These are phyloP conservation scores for Lophura swinhoii DNA, from an alignment of 2,797 vertebrate genomes.

Conservation along the genomic window DNA sequence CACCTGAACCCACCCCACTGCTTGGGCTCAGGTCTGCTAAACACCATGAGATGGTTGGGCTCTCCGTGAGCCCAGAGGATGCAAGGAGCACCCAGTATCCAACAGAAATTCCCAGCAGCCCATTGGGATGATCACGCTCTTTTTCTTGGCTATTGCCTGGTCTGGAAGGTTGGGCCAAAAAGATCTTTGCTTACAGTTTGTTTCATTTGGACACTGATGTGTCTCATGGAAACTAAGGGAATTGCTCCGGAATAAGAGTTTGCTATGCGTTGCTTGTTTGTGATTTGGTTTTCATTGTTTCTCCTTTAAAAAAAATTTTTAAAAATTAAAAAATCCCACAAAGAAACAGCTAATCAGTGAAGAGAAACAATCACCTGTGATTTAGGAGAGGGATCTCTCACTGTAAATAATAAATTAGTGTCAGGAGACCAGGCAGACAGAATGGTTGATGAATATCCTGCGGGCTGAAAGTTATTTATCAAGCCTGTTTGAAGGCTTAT, in stretches of 20 bases:
- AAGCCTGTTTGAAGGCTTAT: slow-evolving; percentile 69
- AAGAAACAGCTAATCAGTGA: slow-evolving; percentile 24
- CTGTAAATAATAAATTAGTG: slow-evolving; percentile 64
- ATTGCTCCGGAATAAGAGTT: background rate
- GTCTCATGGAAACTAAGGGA: slow-evolving; percentile 4
- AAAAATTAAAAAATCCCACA: background rate
- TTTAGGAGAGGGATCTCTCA: slow-evolving; percentile 56
- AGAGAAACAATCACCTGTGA: slow-evolving; percentile 69
- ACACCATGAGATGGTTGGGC: background rate
- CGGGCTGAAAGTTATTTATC: slow-evolving; percentile 74
- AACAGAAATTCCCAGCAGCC: background rate
- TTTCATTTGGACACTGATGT: slow-evolving; percentile 33
- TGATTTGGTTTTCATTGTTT: slow-evolving; percentile 47
- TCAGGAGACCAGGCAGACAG: slow-evolving; percentile 61
- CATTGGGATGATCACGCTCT: background rate
- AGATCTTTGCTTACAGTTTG: slow-evolving; percentile 28
- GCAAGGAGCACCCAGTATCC: background rate
- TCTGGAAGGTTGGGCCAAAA: slow-evolving; percentile 13
- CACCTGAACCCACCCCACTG: background rate
- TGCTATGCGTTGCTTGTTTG: background rate
- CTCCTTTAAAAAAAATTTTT: background rate
- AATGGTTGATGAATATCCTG: slow-evolving; percentile 66
- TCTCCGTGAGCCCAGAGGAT: background rate
- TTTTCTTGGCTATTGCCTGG: slow-evolving; percentile 4
- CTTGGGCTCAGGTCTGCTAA: background rate